Percentiles rank a stretch among this genome's conserved stretches.
These are phyloP conservation scores for Tetramorium alpestre DNA, from an alignment of 1,140 invertebrate species.

Conservation along the genomic window DNA sequence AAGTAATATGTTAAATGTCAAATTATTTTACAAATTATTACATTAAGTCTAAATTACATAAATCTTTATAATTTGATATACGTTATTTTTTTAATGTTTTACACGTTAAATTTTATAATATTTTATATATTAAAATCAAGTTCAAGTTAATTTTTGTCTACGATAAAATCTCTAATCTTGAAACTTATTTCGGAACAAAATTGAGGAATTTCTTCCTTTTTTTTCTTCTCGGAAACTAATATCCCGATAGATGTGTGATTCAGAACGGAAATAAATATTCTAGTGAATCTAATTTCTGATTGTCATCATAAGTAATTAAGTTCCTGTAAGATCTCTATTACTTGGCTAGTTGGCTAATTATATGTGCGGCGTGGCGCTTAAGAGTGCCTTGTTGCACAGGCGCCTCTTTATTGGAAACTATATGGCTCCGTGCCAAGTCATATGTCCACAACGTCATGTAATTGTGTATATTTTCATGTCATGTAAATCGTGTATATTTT, in stretches of 20 bases:
- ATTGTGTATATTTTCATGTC: neutral
- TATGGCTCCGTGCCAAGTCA: neutral
- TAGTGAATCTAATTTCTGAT: constrained; percentile 21
- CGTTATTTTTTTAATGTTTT: neutral
- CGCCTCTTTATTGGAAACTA: constrained; percentile 17
- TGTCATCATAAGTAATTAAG: neutral
- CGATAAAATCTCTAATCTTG: neutral
- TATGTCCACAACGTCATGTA: neutral
- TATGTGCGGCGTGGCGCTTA: neutral
- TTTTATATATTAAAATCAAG: neutral
- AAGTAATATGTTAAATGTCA: neutral
- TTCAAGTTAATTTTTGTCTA: neutral
- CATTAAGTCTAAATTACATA: neutral
- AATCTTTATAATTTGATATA: neutral
- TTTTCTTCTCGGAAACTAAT: neutral
- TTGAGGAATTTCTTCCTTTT: constrained; percentile 1
- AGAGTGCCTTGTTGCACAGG: neutral
- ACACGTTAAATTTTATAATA: neutral
- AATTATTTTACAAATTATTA: neutral
- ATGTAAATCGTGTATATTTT: too few species aligned
- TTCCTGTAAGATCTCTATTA: neutral
- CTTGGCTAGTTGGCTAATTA: constrained; percentile 22
- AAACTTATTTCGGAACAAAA: neutral
- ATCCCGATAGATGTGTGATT: constrained; percentile 11
- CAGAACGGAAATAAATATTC: constrained; percentile 5